Conservation (phyloP, 2,888 invertebrate species). For the Tridacna gigas region DNA sequence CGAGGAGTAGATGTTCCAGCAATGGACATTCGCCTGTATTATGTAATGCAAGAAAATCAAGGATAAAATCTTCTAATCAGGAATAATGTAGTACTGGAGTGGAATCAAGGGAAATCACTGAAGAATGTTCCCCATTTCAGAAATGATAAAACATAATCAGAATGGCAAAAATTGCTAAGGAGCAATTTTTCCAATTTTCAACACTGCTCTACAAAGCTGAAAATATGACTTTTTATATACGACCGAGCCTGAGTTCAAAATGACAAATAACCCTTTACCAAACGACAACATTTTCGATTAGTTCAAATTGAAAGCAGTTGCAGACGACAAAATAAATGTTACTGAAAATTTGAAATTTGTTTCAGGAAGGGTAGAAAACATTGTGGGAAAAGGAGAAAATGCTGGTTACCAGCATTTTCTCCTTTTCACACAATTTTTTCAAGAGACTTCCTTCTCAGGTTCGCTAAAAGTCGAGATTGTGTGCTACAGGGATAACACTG, state of each 20-base stretch:
- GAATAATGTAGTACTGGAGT: too few relatives aligned
- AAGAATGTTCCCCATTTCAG: too few relatives aligned
- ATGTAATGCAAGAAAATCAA: too few relatives aligned
- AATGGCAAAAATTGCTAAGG: too few relatives aligned
- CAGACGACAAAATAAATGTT: background rate
- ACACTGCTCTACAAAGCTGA: too few relatives aligned
- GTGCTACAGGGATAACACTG: background rate
- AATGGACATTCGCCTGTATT: too few relatives aligned
- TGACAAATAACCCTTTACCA: background rate
- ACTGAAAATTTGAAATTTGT: background rate
- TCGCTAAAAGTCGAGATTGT: background rate
- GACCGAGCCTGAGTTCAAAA: too few relatives aligned
- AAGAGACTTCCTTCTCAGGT: background rate
- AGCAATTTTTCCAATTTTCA: too few relatives aligned
- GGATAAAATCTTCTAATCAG: background rate
- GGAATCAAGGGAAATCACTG: too few relatives aligned
- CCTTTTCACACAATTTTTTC: background rate
- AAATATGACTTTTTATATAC: too few relatives aligned
- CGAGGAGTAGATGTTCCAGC: too few relatives aligned
- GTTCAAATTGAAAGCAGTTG: background rate
- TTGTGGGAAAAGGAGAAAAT: constrained; percentile 1
- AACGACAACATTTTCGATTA: background rate
- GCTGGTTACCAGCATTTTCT: background rate
- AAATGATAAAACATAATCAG: too few relatives aligned
- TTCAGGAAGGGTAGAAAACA: background rate